These are phyloP conservation scores for Nerophis lumbriciformis DNA, from an alignment of 2,113 vertebrate genomes.

Conservation along the genomic window DNA sequence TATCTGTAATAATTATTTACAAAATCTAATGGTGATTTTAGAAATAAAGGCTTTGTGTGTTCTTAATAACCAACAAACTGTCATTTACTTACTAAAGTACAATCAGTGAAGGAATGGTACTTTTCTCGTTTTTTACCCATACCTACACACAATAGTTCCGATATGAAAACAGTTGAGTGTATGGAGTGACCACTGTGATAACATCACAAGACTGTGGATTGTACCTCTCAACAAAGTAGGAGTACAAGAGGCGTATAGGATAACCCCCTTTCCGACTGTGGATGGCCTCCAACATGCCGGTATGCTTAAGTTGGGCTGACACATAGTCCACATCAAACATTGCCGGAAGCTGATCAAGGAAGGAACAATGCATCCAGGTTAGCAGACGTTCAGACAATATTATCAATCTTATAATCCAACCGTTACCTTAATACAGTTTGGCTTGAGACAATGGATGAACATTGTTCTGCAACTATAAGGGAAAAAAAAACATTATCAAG, in stretches of 20 bases:
- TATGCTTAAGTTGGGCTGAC: constrained; percentile 78
- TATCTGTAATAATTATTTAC: too few relatives aligned
- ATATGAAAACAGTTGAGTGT: too few relatives aligned
- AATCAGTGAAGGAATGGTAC: too few relatives aligned
- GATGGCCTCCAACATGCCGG: constrained; percentile 80
- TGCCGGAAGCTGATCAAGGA: constrained; percentile 70
- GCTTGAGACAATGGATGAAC: constrained; percentile 82
- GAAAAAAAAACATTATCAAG: constrained; percentile 8
- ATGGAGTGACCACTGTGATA: too few relatives aligned
- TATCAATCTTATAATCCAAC: neutral
- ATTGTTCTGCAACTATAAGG: constrained; percentile 75
- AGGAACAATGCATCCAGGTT: neutral
- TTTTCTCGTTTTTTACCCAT: too few relatives aligned
- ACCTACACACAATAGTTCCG: too few relatives aligned
- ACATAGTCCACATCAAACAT: constrained; percentile 86
- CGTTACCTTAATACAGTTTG: constrained; percentile 82
- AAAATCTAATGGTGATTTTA: too few relatives aligned
- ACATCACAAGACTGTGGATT: too few relatives aligned
- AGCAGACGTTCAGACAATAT: neutral
- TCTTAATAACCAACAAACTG: too few relatives aligned
- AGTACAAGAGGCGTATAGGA: constrained; percentile 76
- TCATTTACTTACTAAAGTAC: too few relatives aligned
- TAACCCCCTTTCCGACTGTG: constrained; percentile 77
- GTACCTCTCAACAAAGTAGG: constrained; percentile 79
- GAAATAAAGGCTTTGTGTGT: too few relatives aligned